Evolutionary conservation across 2,113 vertebrate species (phyloP), one percentile per base, ranked within the genome.

Genomic region (Apeltes quadracus): DNA sequence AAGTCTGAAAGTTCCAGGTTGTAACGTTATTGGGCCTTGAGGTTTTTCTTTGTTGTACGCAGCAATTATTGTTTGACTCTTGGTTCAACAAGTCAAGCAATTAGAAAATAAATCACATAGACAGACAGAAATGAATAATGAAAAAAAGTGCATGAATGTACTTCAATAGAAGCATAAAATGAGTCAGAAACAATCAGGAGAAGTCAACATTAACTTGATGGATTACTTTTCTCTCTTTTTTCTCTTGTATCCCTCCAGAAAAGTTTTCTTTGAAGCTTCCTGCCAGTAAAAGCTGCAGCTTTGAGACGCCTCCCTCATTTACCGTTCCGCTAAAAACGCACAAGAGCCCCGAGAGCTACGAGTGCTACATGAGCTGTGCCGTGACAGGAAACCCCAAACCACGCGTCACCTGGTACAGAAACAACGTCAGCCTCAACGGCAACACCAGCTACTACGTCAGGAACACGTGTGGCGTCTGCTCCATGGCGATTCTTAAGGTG

Each of bases 291-390:
- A 83, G 82, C n/a, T 91, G 92, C 0, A 87, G 88, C 65, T 93
- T 92, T 54, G 91, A 88, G 32, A 84, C 86, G 41, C 88, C 92
- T 44, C 96, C 96, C 0, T 66, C 89, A 0, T 94, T 97, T 84
- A 87, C 93, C 0, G 95, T 95, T 29, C 93, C 91, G 0, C 85
- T 96, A 12, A 95, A 94, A 85, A 81, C 74, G 0, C 95, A 93
- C 14, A 91, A 93, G 22, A 94, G 94, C 83, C 94, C 93, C 0
- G 81, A 79, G 0, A 95, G 93, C 64, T 95, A 93, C 0, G 94
- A 96, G 76, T 96, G 96, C 44, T 92, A 68, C 63, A 97, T 97
- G 95, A 97, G 88, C 74, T 97, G 96, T 0, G 95, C 96, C 0
- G 94, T 96, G 36, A 92, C 76, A 3, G 96, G 96, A 69, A 72